Evolutionary conservation across 2,888 invertebrate genomes (phyloP).

Genomic region (Alentia gelatinosa): DNA sequence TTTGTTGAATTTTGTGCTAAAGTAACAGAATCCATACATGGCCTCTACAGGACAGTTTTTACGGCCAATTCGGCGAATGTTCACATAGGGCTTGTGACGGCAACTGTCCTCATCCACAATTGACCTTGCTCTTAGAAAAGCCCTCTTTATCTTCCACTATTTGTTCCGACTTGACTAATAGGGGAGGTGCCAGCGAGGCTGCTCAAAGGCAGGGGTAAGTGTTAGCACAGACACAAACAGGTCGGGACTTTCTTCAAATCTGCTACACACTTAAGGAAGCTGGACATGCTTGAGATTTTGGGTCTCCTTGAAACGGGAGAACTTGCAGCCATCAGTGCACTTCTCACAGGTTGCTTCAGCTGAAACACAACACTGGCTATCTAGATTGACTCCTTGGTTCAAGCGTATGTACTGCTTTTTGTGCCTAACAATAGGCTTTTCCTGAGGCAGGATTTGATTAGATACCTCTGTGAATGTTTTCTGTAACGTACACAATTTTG

Average conservation of each 20-base stretch:
- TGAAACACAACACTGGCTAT: background rate
- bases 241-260: background rate
- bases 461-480: background rate
- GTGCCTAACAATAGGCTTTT: background rate
- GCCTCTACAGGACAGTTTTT: too few relatives aligned
- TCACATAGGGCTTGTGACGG: too few relatives aligned
- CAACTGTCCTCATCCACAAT: too few relatives aligned
- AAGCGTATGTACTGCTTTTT: background rate
- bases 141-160: background rate
- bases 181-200: background rate
- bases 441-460: background rate
- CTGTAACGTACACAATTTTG: background rate
- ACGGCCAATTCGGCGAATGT: too few relatives aligned
- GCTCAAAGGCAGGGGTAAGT: slow-evolving; percentile 18
- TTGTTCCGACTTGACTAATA: background rate
- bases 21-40: too few relatives aligned
- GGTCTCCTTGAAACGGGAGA: background rate
- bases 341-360: background rate
- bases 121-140: background rate
- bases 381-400: background rate
- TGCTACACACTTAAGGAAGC: background rate
- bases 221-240: background rate
- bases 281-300: background rate
- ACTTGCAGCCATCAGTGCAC: background rate
- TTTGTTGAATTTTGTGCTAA: too few relatives aligned